A percentile compares a stretch with the other conserved stretches of the same genome.
phyloP scores from a whole-genome alignment of 2,888 invertebrate species.

The Drosophila multiciliata region DNA sequence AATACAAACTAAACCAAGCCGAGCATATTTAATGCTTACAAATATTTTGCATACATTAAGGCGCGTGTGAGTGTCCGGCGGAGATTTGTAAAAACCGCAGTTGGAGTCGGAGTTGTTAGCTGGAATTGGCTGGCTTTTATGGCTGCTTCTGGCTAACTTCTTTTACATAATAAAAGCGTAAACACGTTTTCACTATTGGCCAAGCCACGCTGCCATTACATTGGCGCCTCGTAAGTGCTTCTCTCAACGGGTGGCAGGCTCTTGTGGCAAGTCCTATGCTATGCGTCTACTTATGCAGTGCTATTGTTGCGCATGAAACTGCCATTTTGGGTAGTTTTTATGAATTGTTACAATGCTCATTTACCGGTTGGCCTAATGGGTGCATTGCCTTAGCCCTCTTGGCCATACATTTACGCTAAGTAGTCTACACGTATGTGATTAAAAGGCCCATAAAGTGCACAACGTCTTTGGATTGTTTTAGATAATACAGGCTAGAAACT shows the following conservation, averaged over 20 bases:
- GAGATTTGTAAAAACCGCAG: conserved; percentile 41
- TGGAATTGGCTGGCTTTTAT: conserved; percentile 47
- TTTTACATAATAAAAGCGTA: conserved; percentile 80
- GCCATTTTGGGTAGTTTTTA: conserved; percentile 70
- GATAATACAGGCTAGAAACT: conserved; percentile 4
- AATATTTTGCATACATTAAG: conserved; percentile 78
- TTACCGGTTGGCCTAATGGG: conserved; percentile 76
- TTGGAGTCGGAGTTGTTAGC: conserved; percentile 7
- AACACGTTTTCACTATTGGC: conserved; percentile 77
- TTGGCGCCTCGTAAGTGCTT: conserved; percentile 59
- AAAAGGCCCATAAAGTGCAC: conserved; percentile 47
- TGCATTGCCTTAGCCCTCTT: conserved; percentile 64
- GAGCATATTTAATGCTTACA: conserved; percentile 70
- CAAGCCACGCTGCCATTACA: conserved; percentile 60
- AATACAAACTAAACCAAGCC: conserved; percentile 20
- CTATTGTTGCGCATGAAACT: conserved; percentile 60
- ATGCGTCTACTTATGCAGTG: conserved; percentile 58
- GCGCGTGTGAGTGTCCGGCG: conserved; percentile 44
- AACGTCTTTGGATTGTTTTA: conserved; percentile 16
- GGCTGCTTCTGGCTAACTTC: conserved; percentile 27
- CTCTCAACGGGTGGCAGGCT: conserved; percentile 2
- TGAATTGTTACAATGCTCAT: conserved; percentile 79
- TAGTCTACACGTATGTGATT: conserved; percentile 38
- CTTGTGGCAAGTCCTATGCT: neutral
- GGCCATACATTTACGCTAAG: conserved; percentile 32